A percentile compares a stretch with the other conserved stretches of the same genome.
phyloP scores from a whole-genome alignment of 2,797 vertebrate species.

The Poecilia wingei region DNA sequence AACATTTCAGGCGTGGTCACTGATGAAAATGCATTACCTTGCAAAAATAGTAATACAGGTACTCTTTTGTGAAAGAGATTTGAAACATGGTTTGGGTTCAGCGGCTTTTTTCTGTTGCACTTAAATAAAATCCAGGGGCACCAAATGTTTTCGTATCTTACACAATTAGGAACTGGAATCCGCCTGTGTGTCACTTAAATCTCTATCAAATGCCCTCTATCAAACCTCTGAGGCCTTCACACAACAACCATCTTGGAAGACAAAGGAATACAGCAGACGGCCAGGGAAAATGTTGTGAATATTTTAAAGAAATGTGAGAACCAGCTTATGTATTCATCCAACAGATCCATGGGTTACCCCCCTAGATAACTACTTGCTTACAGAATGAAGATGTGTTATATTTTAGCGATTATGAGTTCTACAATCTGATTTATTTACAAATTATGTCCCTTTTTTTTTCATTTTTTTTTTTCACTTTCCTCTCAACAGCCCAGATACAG shows the following conservation, averaged over 20 bases:
- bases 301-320: not conserved
- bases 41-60: not conserved
- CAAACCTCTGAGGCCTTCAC: too few relatives aligned
- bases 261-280: not conserved
- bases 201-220: not conserved
- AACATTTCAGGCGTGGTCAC: not conserved
- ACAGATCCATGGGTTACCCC: not conserved
- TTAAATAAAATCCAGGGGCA: not conserved
- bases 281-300: not conserved
- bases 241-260: not conserved
- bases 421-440: not conserved
- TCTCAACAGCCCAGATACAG: conserved; percentile 83
- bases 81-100: not conserved
- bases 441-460: not conserved
- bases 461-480: conserved; percentile 3
- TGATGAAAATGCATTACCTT: not conserved
- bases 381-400: not conserved
- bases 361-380: not conserved
- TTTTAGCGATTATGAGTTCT: too few relatives aligned
- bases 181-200: not conserved
- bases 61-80: not conserved
- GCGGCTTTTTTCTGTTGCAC: not conserved
- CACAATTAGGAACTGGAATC: not conserved
- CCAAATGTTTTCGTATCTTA: not conserved
- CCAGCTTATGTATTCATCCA: not conserved